Conservation (phyloP, 2,888 invertebrate genomes). For the Andrena trimmerana region DNA sequence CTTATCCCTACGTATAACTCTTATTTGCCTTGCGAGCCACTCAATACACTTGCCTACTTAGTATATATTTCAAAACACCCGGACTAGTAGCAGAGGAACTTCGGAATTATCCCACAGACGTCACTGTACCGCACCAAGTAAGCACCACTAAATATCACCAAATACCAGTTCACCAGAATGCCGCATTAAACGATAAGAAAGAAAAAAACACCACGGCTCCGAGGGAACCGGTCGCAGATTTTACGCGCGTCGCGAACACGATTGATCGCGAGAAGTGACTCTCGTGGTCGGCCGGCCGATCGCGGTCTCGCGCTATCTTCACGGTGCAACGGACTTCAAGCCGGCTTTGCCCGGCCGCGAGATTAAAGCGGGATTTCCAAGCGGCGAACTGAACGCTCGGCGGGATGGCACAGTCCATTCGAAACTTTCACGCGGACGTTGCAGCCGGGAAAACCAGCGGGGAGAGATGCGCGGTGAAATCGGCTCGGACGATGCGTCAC, state of each 20-base stretch:
- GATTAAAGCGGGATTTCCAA: constrained; percentile 49
- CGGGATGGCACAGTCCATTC: constrained; percentile 5
- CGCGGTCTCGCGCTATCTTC: constrained; percentile 49
- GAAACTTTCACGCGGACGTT: constrained; percentile 40
- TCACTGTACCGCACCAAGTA: constrained; percentile 18
- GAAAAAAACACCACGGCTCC: constrained; percentile 15
- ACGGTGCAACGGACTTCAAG: constrained; percentile 51
- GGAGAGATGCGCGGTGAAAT: constrained; percentile 16
- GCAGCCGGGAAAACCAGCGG: background rate
- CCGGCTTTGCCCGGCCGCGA: constrained; percentile 37
- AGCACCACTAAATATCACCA: background rate
- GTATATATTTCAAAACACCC: background rate
- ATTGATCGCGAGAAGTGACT: constrained; percentile 43
- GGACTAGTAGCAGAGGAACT: background rate
- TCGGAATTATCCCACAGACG: constrained; percentile 5
- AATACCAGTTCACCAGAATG: background rate
- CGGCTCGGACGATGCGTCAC: constrained; percentile 25
- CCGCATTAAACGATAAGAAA: background rate
- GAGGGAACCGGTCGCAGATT: constrained; percentile 29
- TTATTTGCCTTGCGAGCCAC: background rate
- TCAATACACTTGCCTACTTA: constrained; percentile 1
- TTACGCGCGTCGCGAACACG: constrained; percentile 38
- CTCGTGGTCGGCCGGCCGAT: constrained; percentile 40
- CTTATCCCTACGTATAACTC: background rate
- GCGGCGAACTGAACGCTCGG: constrained; percentile 14